Conservation (phyloP, 2,113 vertebrate genomes). For the Mesocricetus auratus region DNA sequence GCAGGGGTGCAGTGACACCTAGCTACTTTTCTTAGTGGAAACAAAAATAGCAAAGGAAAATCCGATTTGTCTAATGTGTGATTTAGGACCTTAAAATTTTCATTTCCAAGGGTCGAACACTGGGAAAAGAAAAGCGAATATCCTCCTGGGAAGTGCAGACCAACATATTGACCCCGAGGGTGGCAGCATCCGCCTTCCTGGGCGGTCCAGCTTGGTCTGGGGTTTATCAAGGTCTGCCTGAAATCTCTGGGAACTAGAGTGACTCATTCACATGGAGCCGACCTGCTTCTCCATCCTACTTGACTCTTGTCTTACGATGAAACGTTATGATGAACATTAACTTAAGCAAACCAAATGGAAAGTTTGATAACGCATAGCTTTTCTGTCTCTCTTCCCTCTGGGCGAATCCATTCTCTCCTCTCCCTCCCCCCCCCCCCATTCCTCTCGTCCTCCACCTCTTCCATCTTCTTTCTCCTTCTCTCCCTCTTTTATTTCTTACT, state of each 20-base stretch:
- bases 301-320: constrained; percentile 74
- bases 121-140: background rate
- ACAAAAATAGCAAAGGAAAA: background rate
- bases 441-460: too few species aligned
- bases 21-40: background rate
- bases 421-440: background rate
- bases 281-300: constrained; percentile 18
- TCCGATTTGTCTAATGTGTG: background rate
- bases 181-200: constrained; percentile 82
- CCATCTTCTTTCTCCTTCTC: background rate
- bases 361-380: background rate
- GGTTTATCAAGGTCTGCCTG: background rate
- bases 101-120: background rate
- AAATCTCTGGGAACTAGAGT: background rate
- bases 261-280: background rate
- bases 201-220: background rate
- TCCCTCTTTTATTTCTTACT: background rate
- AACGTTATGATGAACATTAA: constrained; percentile 77
- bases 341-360: constrained; percentile 85
- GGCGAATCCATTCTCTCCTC: background rate
- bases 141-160: background rate
- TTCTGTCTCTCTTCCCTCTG: background rate
- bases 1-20: background rate
- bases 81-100: background rate
- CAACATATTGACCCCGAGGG: background rate